Evolutionary conservation across 2,113 vertebrate genomes (phyloP).

Genomic region (Trochalopteron elliotii): DNA sequence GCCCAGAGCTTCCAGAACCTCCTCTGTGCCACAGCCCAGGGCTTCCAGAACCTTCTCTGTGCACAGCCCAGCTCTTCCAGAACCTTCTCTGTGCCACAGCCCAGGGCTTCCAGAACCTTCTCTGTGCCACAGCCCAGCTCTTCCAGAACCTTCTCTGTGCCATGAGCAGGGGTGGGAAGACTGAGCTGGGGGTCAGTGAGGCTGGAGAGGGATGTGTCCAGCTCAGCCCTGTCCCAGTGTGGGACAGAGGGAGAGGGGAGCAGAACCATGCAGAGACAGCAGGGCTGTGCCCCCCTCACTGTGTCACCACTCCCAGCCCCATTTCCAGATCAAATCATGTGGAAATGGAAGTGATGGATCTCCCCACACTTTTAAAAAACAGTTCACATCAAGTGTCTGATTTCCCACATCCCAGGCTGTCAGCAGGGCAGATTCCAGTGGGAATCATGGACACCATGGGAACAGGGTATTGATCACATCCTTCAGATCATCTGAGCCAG

Average conservation of each 20-base stretch:
- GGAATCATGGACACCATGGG: neutral
- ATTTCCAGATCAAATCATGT: accelerated
- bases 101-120: neutral
- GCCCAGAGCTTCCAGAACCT: neutral
- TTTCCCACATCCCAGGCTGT: accelerated
- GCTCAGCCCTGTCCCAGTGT: accelerated
- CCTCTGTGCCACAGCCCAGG: neutral
- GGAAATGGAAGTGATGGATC: neutral
- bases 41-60: neutral
- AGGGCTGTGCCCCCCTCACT: accelerated
- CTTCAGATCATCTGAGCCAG: neutral
- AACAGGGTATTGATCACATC: neutral
- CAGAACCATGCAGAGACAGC: accelerated
- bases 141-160: neutral
- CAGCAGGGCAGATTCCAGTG: neutral
- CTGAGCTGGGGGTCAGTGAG: neutral
- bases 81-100: neutral
- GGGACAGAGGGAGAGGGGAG: neutral
- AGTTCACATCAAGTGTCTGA: neutral
- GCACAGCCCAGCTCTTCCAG: neutral
- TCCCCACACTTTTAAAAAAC: neutral
- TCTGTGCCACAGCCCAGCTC: accelerated
- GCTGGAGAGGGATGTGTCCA: neutral
- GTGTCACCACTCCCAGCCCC: accelerated
- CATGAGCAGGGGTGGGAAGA: accelerated